Evolutionary conservation across 2,888 invertebrate species (phyloP), one percentile per base, ranked within the genome.

Genomic region (Melanchra persicariae): DNA sequence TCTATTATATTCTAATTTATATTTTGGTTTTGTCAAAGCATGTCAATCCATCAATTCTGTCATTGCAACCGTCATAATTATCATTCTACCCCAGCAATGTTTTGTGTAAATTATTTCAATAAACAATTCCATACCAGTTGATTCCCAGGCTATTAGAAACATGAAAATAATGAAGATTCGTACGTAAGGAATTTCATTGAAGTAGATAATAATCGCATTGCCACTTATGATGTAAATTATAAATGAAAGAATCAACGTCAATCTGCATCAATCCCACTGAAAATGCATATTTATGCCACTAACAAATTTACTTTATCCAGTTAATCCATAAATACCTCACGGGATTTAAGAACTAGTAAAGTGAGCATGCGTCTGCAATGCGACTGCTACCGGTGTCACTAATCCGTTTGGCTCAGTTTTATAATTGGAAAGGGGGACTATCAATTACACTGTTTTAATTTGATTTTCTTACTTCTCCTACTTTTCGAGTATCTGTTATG

Each of bases 141-240:
- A 30, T 57, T 71, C 71, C 10, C 63, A 72, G 22, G n/a, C 63
- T 17, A 71, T 63, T 70, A 62, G 43, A 34, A 49, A n/a, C n/a
- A 40, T 57, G 26, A 34, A n/a, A 15, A 9, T 43, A 24, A 22
- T 34, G 43, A n/a, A 24, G 7, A 22, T 37, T 55, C 30, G 24
- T 57, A 43, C n/a, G 34, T 59, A 8, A 69, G 37, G 34, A 64
- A 58, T 55, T 17, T 40, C 26, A 43, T 37, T 26, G 17, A 30
- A 57, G 57, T 61, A 58, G 2, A 52, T 52, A 57, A 74, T 62
- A 61, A 74, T 54, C 24, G n/a, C 45, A 37, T 22, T 61, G n/a
- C 67, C 8, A 55, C 59, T 49, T 47, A 37, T 58, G 37, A 19
- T 24, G n/a, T 30, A 43, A 47, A 47, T 40, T 51, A 52, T 58